Evolutionary conservation across 2,113 vertebrate genomes (phyloP).

Genomic region (Ascaphus truei): DNA sequence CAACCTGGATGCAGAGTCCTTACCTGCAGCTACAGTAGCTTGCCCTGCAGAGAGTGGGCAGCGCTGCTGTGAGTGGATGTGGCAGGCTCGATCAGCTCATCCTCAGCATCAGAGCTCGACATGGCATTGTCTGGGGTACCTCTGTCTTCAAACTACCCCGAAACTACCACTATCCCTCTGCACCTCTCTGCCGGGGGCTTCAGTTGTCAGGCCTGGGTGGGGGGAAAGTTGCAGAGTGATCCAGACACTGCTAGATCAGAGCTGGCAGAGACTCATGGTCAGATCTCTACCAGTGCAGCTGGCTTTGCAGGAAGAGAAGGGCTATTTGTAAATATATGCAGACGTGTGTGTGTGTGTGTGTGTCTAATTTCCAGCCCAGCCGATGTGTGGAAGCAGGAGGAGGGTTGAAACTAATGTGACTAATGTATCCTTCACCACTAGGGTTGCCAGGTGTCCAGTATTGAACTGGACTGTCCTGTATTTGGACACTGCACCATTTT

Average conservation of each 20-base stretch:
- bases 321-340: too few species aligned
- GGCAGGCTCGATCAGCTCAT: slow-evolving; percentile 80
- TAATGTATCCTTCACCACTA: too few species aligned
- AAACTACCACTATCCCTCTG: slow-evolving; percentile 96
- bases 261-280: slow-evolving; percentile 2
- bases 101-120: slow-evolving; percentile 83
- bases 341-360: too few species aligned
- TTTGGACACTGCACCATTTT: too few species aligned
- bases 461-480: too few species aligned
- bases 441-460: too few species aligned
- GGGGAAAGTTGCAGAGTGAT: neutral
- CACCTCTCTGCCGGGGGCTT: slow-evolving; percentile 42
- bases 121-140: slow-evolving; percentile 80
- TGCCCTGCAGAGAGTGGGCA: slow-evolving; percentile 55
- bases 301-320: neutral
- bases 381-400: neutral
- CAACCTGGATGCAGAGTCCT: slow-evolving; percentile 33
- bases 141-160: slow-evolving; percentile 70
- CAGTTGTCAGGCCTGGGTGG: neutral
- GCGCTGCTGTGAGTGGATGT: slow-evolving; percentile 65
- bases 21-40: slow-evolving; percentile 83
- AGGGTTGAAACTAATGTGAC: neutral
- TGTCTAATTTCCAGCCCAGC: neutral
- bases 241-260: neutral
- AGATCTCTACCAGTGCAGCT: neutral